These are phyloP conservation scores for Drosophila novamexicana DNA, from an alignment of 1,140 invertebrate genomes.

Conservation along the genomic window DNA sequence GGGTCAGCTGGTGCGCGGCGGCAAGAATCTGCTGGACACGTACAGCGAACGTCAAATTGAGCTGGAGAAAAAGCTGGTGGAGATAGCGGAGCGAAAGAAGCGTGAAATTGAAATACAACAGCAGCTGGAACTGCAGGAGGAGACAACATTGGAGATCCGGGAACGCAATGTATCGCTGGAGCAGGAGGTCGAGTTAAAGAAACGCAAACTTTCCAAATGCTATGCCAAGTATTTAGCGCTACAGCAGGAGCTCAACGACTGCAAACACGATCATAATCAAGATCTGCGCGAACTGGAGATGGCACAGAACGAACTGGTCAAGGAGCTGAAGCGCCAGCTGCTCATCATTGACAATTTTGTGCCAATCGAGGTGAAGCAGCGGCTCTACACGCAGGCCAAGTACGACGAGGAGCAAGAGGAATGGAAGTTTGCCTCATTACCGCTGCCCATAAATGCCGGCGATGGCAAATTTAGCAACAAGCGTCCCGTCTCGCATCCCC, in stretches of 20 bases:
- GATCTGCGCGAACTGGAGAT: conserved; percentile 92
- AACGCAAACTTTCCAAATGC: conserved; percentile 92
- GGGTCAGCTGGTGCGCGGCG: conserved; percentile 93
- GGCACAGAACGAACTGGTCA: conserved; percentile 91
- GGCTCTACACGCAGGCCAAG: conserved; percentile 90
- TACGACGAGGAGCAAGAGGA: conserved; percentile 96
- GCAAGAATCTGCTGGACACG: conserved; percentile 95
- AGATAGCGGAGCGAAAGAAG: conserved; percentile 93
- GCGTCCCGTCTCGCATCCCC: conserved; percentile 88
- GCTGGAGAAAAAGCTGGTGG: conserved; percentile 90
- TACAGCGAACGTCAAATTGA: conserved; percentile 95
- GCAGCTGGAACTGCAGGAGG: conserved; percentile 94
- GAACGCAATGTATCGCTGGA: conserved; percentile 94
- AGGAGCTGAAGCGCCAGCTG: conserved; percentile 91
- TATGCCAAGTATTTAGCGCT: conserved; percentile 84
- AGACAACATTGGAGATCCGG: conserved; percentile 93
- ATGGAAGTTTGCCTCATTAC: conserved; percentile 88
- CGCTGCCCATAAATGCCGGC: conserved; percentile 60
- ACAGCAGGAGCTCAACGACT: conserved; percentile 91
- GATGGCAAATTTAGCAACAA: conserved; percentile 85
- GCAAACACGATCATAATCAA: conserved; percentile 92
- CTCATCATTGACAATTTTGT: conserved; percentile 99
- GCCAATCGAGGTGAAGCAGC: conserved; percentile 94
- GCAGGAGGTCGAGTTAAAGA: conserved; percentile 96
- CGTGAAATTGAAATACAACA: conserved; percentile 94